These are phyloP conservation scores for Etheostoma cragini DNA, from an alignment of 2,113 vertebrate species.

Conservation along the genomic window DNA sequence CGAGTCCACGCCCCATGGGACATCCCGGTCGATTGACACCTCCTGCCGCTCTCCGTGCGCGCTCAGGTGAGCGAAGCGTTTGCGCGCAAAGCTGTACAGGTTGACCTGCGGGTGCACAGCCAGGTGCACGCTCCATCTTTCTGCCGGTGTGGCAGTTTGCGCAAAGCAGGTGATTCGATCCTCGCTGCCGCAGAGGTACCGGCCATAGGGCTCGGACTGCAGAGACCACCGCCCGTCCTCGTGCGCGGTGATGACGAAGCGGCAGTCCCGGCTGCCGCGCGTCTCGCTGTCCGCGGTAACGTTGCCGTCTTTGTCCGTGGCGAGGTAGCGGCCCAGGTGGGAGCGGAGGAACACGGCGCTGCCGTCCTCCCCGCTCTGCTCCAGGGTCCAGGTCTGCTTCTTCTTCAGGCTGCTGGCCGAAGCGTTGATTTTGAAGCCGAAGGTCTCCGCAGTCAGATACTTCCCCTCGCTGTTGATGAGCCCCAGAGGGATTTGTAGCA, in stretches of 20 bases:
- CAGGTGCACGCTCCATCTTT: slow-evolving; percentile 95
- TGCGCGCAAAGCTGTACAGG: slow-evolving; percentile 93
- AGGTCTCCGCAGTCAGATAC: slow-evolving; percentile 96
- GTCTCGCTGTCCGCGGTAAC: slow-evolving; percentile 92
- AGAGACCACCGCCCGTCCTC: slow-evolving; percentile 96
- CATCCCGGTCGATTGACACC: slow-evolving; percentile 91
- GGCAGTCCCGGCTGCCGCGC: slow-evolving; percentile 88
- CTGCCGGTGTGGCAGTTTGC: slow-evolving; percentile 86
- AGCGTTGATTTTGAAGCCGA: slow-evolving; percentile 97
- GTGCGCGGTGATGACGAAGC: slow-evolving; percentile 91
- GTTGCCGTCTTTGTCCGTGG: slow-evolving; percentile 93
- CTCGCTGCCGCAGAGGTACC: slow-evolving; percentile 94
- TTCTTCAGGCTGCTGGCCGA: slow-evolving; percentile 96
- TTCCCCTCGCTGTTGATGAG: slow-evolving; percentile 93
- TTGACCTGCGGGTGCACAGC: slow-evolving; percentile 96
- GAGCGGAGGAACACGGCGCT: slow-evolving; percentile 90
- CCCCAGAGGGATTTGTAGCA: slow-evolving; percentile 94
- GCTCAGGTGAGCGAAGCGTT: slow-evolving; percentile 93
- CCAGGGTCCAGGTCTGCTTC: slow-evolving; percentile 99
- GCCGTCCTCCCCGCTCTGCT: slow-evolving; percentile 89
- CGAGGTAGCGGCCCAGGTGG: slow-evolving; percentile 97
- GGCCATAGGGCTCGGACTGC: slow-evolving; percentile 92
- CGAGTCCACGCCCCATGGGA: slow-evolving; percentile 95
- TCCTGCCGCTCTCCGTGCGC: slow-evolving; percentile 82
- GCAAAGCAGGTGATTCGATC: slow-evolving; percentile 95